Percentiles rank a stretch among this genome's conserved stretches.
phyloP scores from a whole-genome alignment of 2,797 vertebrate genomes.

The Pampus argenteus region DNA sequence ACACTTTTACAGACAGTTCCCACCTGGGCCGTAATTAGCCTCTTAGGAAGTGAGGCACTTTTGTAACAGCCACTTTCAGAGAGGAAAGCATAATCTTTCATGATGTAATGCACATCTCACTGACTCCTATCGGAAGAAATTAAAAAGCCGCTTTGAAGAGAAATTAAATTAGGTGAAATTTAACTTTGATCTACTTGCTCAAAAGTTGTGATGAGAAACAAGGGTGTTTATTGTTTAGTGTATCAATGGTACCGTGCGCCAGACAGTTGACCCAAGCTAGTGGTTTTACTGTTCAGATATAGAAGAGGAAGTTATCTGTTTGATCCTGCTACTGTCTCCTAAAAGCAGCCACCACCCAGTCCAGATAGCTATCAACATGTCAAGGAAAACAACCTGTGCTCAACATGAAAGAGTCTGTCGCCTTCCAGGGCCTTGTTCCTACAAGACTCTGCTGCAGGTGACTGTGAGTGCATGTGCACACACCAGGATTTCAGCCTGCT shows the following conservation, averaged over 20 bases:
- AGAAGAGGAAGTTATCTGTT: conserved; percentile 28
- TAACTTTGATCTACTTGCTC: conserved; percentile 1
- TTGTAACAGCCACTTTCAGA: conserved; percentile 32
- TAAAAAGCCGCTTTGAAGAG: background rate
- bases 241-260: conserved; percentile 12
- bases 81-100: conserved; percentile 36
- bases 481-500: background rate
- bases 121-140: conserved; percentile 28
- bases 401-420: conserved; percentile 48
- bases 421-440: conserved; percentile 22
- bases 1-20: conserved; percentile 53
- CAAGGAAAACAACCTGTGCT: conserved; percentile 30
- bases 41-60: conserved; percentile 48
- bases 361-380: conserved; percentile 47
- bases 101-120: conserved; percentile 27
- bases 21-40: conserved; percentile 63
- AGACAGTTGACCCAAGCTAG: conserved; percentile 14
- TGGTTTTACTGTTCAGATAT: conserved; percentile 5
- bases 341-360: conserved; percentile 36
- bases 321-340: conserved; percentile 30
- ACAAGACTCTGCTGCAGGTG: conserved; percentile 40
- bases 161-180: conserved; percentile 3
- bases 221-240: conserved; percentile 13
- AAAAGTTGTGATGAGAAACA: conserved; percentile 1
- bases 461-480: conserved; percentile 14